Base-by-base conservation (phyloP, 2,888 invertebrate genomes). In the Caenorhabditis uteleia region DNA sequence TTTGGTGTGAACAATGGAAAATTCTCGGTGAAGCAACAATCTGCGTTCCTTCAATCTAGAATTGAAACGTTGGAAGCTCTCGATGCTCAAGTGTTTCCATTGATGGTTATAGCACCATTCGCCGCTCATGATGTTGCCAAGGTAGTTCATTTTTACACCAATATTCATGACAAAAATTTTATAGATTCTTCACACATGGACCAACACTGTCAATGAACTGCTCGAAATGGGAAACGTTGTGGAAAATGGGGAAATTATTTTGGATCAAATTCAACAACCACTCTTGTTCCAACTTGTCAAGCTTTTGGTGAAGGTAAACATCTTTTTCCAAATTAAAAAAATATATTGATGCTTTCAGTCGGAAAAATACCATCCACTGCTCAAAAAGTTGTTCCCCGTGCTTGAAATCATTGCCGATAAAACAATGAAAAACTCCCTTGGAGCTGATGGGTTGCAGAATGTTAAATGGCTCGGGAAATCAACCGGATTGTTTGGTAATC, bases 71-170 rank as follows among this genome's bases (percentile, higher is more conserved):
- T 50, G 8, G 21, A 18, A 0, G 16, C 47, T 21, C 23, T 57
- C 2, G 64, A 64, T 48, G 51, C 48, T 8, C 64, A 64, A 45
- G 27, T 54, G 1, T 64, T 54, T 20, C 45, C 47, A 21, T 16
- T 64, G 1, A 53, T 64, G 3, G 42, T 47, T 1, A 8, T 50
- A 1, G 44, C 51, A 1, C 42, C 29, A 27, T 25, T 47, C 2
- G 45, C 50, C 0, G 26, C 18, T 1, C 23, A 42, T 2, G 46
- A 48, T 20, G 55, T 55, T 0, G 5, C 38, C 2, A 20, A 25
- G 18, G 53, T 47, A n/a, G 33, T 27, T 23, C 16, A 8, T 20
- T 8, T 21, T 25, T 29, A 7, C 4, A 8, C 8, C 16, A 40
- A 18, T n/a, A 16, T 5, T 20, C 23, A 1, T 14, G 23, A n/a